Evolutionary conservation across 1,140 invertebrate species (phyloP).

Genomic region (Heliconius eleuchia): DNA sequence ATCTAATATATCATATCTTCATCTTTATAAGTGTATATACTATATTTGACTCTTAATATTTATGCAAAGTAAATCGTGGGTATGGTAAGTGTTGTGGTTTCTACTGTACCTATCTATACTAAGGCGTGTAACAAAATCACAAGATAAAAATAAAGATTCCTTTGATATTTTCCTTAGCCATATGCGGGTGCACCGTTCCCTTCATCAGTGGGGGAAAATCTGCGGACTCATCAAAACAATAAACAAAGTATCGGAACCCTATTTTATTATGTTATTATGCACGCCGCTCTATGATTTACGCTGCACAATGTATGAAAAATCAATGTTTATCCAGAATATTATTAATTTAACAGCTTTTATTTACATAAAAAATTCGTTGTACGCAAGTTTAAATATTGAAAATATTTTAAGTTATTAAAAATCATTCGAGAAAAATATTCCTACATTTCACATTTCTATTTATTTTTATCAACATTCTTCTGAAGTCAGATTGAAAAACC

Average conservation of each 20-base stretch:
- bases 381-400: too few relatives aligned
- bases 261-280: conserved; percentile 81
- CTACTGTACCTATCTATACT: neutral
- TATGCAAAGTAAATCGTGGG: neutral
- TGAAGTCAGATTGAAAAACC: too few relatives aligned
- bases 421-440: too few relatives aligned
- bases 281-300: conserved; percentile 77
- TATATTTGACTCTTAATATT: too few relatives aligned
- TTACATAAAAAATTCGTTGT: neutral
- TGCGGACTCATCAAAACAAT: conserved; percentile 82
- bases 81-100: neutral
- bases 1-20: too few relatives aligned
- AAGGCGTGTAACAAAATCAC: neutral
- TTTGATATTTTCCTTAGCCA: conserved; percentile 57
- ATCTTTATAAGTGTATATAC: too few relatives aligned
- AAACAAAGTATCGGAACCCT: conserved; percentile 79
- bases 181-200: conserved; percentile 67
- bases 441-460: too few relatives aligned
- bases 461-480: too few relatives aligned
- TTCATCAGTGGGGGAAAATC: conserved; percentile 59
- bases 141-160: conserved; percentile 37
- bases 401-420: too few relatives aligned
- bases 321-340: conserved; percentile 29
- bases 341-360: conserved; percentile 1
- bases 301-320: conserved; percentile 54